These are phyloP conservation scores for Hyposoter dolosus DNA, from an alignment of 2,888 invertebrate genomes.

Conservation along the genomic window DNA sequence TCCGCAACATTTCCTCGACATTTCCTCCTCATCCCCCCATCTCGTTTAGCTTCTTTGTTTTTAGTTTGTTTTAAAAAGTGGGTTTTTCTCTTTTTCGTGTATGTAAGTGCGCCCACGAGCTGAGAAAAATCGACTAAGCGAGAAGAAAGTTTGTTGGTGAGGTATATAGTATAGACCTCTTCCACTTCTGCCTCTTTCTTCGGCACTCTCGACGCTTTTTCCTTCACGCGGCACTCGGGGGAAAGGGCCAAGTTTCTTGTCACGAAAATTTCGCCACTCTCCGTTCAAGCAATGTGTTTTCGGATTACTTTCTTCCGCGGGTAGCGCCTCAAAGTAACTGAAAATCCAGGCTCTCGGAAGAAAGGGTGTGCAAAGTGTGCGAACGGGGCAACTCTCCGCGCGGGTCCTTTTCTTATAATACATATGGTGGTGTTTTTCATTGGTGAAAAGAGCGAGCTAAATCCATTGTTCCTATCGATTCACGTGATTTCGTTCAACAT, in stretches of 20 bases:
- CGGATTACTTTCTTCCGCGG: slow-evolving; percentile 46
- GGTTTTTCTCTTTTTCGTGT: slow-evolving; percentile 14
- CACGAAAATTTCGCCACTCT: slow-evolving; percentile 60
- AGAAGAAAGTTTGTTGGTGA: slow-evolving; percentile 49
- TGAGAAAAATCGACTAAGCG: slow-evolving; percentile 61
- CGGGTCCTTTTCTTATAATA: background rate
- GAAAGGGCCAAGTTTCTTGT: slow-evolving; percentile 62
- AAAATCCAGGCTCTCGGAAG: slow-evolving; percentile 10
- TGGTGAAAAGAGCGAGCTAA: background rate
- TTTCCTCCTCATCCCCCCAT: background rate
- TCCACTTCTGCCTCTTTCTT: slow-evolving; percentile 35
- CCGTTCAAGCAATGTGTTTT: slow-evolving; percentile 51
- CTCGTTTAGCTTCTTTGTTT: slow-evolving; percentile 19
- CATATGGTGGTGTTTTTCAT: background rate
- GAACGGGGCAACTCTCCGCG: background rate
- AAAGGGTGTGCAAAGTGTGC: background rate
- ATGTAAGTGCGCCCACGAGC: slow-evolving; percentile 57
- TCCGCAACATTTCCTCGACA: slow-evolving; percentile 36
- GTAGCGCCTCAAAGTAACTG: background rate
- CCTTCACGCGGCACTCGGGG: slow-evolving; percentile 25
- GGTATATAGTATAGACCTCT: slow-evolving; percentile 10
- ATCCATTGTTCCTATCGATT: slow-evolving; percentile 59
- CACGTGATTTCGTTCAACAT: slow-evolving; percentile 50
- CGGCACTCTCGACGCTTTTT: slow-evolving; percentile 50
- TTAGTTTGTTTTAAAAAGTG: background rate